These are phyloP conservation scores for Macrostomum lignano DNA, from an alignment of 1,140 invertebrate species.

Conservation along the genomic window DNA sequence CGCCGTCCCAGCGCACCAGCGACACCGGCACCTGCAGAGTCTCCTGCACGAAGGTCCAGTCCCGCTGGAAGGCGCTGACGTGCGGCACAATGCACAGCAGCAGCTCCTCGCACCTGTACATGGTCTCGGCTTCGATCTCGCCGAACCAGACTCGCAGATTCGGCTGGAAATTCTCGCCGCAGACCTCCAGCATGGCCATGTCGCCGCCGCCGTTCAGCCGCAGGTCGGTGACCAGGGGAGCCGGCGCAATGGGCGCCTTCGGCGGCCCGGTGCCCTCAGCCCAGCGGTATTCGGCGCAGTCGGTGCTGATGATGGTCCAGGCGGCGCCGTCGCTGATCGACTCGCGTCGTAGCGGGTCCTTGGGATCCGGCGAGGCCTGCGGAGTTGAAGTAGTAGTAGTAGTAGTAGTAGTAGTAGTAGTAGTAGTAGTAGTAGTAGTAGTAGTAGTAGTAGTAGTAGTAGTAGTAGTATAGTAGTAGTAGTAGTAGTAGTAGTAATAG, in stretches of 20 bases:
- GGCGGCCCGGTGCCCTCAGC: slow-evolving; percentile 96
- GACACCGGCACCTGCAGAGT: slow-evolving; percentile 76
- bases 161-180: slow-evolving; percentile 87
- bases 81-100: slow-evolving; percentile 87
- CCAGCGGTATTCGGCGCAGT: slow-evolving; percentile 95
- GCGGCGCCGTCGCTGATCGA: slow-evolving; percentile 99
- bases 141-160: slow-evolving; percentile 88
- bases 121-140: slow-evolving; percentile 85
- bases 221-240: slow-evolving; percentile 67
- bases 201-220: slow-evolving; percentile 87
- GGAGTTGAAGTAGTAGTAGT: too few species aligned
- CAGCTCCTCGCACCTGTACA: slow-evolving; percentile 76
- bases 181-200: slow-evolving; percentile 81
- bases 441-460: too few species aligned
- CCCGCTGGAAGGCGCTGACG: slow-evolving; percentile 63
- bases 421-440: too few species aligned
- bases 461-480: too few species aligned
- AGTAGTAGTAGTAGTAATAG: too few species aligned
- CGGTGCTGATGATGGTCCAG: slow-evolving; percentile 98
- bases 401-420: too few species aligned
- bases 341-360: too few species aligned
- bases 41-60: slow-evolving; percentile 73
- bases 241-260: slow-evolving; percentile 68
- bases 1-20: slow-evolving; percentile 76
- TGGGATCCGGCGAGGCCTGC: too few species aligned